phyloP scores from a whole-genome alignment of 2,888 invertebrate genomes.

The Clanis bilineata region DNA sequence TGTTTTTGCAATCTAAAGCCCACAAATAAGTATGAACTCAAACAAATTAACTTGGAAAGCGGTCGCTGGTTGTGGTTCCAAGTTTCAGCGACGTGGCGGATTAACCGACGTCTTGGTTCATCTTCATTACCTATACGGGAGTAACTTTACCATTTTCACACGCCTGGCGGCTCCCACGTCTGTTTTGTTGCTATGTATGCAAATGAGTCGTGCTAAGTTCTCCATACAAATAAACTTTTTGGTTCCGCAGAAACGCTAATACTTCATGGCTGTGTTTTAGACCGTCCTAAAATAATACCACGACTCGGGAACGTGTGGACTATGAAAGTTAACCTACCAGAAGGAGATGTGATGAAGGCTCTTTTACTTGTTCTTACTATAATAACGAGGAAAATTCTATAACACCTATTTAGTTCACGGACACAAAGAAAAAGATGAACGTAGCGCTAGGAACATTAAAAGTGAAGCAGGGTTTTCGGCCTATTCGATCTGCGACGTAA shows the following conservation, averaged over 20 bases:
- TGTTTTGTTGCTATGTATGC: conserved; percentile 71
- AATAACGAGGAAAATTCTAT: background rate
- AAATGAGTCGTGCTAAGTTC: conserved; percentile 67
- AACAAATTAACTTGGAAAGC: conserved; percentile 40
- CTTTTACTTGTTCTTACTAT: background rate
- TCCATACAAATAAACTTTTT: conserved; percentile 71
- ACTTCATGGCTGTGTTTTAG: conserved; percentile 42
- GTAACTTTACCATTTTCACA: conserved; percentile 68
- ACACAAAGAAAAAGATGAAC: too few species aligned
- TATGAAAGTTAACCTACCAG: background rate
- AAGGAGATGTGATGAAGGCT: background rate
- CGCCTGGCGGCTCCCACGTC: conserved; percentile 52
- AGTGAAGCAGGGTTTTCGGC: too few species aligned
- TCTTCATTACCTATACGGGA: conserved; percentile 69
- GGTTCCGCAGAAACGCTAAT: conserved; percentile 49
- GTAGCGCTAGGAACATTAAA: too few species aligned
- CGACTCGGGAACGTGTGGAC: background rate
- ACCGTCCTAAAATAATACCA: conserved; percentile 21
- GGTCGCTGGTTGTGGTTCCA: conserved; percentile 50
- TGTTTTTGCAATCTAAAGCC: conserved; percentile 24
- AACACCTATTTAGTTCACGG: background rate
- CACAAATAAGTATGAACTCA: conserved; percentile 40
- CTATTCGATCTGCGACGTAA: too few species aligned
- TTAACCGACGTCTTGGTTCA: conserved; percentile 66
- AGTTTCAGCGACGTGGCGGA: conserved; percentile 66